Conservation (phyloP, 2,113 vertebrate species). For the Notothenia coriiceps region DNA sequence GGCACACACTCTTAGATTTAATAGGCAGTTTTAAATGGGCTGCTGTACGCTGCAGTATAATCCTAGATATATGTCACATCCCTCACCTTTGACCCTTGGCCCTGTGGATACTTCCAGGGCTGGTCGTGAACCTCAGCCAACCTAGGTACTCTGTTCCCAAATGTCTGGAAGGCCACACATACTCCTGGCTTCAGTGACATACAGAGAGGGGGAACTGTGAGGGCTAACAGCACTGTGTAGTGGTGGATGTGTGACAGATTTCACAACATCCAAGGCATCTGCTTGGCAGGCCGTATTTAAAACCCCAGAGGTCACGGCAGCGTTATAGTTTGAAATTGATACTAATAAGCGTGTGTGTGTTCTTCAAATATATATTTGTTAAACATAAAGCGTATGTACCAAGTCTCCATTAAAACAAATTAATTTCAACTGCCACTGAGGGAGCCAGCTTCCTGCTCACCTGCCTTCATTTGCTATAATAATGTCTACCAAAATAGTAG, state of each 20-base stretch:
- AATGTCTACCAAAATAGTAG: slow-evolving; percentile 1
- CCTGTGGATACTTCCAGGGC: slow-evolving; percentile 37
- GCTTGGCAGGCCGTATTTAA: slow-evolving; percentile 30
- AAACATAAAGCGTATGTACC: not conserved
- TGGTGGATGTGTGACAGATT: slow-evolving; percentile 31
- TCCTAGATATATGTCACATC: slow-evolving; percentile 35
- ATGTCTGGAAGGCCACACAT: slow-evolving; percentile 54
- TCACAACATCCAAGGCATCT: slow-evolving; percentile 37
- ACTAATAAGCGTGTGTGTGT: not conserved
- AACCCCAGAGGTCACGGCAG: slow-evolving; percentile 16
- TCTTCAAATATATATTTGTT: not conserved
- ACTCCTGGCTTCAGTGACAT: slow-evolving; percentile 26
- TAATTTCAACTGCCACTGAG: no score
- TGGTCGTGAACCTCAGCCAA: slow-evolving; percentile 37
- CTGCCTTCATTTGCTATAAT: slow-evolving; percentile 7
- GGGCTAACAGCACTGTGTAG: not conserved
- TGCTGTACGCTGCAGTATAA: slow-evolving; percentile 19
- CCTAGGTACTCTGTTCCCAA: slow-evolving; percentile 32
- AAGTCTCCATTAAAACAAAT: not conserved
- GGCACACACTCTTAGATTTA: slow-evolving; percentile 28
- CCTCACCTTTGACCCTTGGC: slow-evolving; percentile 51
- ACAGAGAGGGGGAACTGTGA: slow-evolving; percentile 39
- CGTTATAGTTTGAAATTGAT: not conserved
- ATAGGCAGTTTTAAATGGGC: slow-evolving; percentile 23
- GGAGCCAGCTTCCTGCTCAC: not conserved